Conservation (phyloP, 2,113 vertebrate species). For the Hucho hucho region DNA sequence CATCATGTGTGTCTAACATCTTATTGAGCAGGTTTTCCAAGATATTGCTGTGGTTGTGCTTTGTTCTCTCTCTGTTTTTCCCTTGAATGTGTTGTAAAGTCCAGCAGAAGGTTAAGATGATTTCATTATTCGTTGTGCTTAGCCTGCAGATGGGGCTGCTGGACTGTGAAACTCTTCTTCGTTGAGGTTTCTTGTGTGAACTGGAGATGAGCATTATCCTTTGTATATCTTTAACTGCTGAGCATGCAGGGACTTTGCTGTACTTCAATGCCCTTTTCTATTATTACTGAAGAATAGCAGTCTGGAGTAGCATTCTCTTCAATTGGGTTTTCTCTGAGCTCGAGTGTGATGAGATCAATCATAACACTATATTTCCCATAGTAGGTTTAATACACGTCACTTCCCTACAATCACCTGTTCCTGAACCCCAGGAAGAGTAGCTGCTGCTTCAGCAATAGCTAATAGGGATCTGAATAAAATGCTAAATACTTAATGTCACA, state of each 20-base stretch:
- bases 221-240: not conserved
- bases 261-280: slow-evolving; percentile 44
- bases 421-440: no score
- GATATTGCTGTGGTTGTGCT: no score
- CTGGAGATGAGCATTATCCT: no score
- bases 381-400: not conserved
- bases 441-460: no score
- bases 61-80: no score
- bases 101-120: no score
- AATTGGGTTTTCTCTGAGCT: slow-evolving; percentile 13
- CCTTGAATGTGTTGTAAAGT: no score
- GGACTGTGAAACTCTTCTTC: slow-evolving; percentile 1
- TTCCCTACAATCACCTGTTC: not conserved
- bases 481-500: no score
- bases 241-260: slow-evolving; percentile 6
- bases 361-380: slow-evolving; percentile 4
- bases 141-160: slow-evolving; percentile 3
- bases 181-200: not conserved
- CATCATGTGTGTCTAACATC: no score
- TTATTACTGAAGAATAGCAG: slow-evolving; percentile 28
- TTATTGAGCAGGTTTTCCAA: no score
- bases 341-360: slow-evolving; percentile 34
- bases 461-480: no score
- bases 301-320: slow-evolving; percentile 21
- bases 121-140: not conserved